phyloP scores from a whole-genome alignment of 2,113 vertebrate genomes.

The Notarius quadriscutis region DNA sequence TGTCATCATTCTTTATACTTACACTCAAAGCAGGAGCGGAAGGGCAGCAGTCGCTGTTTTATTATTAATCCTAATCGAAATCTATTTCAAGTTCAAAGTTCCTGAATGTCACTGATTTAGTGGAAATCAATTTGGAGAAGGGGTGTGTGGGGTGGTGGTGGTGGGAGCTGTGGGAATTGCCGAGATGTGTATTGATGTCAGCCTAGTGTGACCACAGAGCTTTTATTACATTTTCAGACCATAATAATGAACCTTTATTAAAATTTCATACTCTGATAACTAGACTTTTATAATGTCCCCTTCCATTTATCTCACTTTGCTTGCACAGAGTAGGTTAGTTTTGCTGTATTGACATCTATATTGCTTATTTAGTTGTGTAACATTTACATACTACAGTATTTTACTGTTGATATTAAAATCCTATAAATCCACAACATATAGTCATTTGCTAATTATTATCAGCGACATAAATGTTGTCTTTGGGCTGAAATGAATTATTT shows the following conservation, averaged over 20 bases:
- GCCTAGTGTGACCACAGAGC: not conserved
- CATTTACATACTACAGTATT: not conserved
- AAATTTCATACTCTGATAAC: not conserved
- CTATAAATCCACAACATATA: not conserved
- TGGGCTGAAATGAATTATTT: not conserved
- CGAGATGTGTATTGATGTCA: not conserved
- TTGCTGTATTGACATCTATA: not conserved
- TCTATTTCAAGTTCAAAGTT: not conserved
- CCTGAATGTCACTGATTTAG: not conserved
- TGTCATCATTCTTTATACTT: not conserved
- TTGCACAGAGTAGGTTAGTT: not conserved
- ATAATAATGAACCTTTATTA: not conserved
- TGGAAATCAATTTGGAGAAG: constrained; percentile 4
- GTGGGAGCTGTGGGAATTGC: not conserved
- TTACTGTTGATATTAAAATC: not conserved
- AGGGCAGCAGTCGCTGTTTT: not conserved
- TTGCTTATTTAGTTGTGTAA: not conserved
- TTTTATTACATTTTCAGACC: not conserved
- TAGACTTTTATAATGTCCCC: not conserved
- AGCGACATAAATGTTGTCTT: not conserved
- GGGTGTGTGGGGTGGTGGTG: not conserved
- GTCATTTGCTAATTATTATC: not conserved
- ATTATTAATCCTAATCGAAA: constrained; percentile 11
- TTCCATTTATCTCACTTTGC: not conserved
- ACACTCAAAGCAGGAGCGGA: not conserved